Base-by-base conservation (phyloP, 1,140 invertebrate species). In the Ceratitis capitata region DNA sequence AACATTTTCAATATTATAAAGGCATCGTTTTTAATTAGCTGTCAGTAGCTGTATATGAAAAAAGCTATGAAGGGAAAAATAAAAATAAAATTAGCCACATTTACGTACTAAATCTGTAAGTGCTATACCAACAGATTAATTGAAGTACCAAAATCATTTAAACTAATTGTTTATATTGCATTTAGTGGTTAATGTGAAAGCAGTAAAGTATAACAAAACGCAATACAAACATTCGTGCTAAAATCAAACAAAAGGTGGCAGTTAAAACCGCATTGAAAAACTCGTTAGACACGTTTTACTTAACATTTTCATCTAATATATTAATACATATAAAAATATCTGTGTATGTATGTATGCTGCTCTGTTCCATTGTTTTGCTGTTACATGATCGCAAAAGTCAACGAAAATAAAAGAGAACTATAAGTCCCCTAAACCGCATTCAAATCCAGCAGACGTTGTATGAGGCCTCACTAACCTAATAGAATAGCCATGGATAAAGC, bases 371-470 rank as follows among this genome's bases (percentile, higher is more conserved):
- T 78, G 58, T 78, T 16, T 42, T 35, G 12, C 12, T 45, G 39
- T 78, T 78, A n/a, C 69, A 78, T 78, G 45, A 78, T 78, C 69
- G 69, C 39, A 47, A 78, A 78, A 78, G 45, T 78, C 35, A 78
- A n/a, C n/a, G n/a, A n/a, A n/a, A n/a, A n/a, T n/a, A n/a, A n/a
- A n/a, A n/a, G n/a, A n/a, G n/a, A n/a, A n/a, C 45, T 45, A 78
- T 45, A 78, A 78, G 26, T 47, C 39, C 2, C 6, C 69, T 45
- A 78, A 78, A 78, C 69, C 39, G 42, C 69, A 78, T 45, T 42
- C 56, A 26, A 61, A 5, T 26, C 19, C 69, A 78, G 69, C 69
- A 35, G 69, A 19, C 45, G 69, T 7, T 16, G 69, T 39, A 35
- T 23, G 32, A 78, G n/a, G 69, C 69, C 45, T 12, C n/a, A 78